These are phyloP conservation scores for Erethizon dorsatum DNA, from an alignment of 2,797 vertebrate species.

Conservation along the genomic window DNA sequence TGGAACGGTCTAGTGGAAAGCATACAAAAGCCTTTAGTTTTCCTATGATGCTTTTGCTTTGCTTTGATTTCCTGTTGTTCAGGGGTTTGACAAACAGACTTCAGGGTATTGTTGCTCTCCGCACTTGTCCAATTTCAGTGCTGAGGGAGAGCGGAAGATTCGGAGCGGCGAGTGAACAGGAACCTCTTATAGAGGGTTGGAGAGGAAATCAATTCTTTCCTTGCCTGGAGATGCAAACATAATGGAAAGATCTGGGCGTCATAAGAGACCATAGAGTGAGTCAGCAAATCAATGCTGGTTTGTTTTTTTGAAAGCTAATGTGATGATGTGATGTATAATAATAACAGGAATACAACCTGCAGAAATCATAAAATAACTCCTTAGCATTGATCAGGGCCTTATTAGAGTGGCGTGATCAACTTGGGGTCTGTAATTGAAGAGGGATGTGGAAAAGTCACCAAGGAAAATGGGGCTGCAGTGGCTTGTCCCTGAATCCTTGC, in stretches of 20 bases:
- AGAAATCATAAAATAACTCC: slow-evolving; percentile 79
- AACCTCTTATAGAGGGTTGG: slow-evolving; percentile 67
- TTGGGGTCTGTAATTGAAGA: slow-evolving; percentile 78
- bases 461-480: slow-evolving; percentile 49
- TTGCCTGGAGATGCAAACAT: slow-evolving; percentile 78
- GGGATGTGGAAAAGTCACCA: slow-evolving; percentile 67
- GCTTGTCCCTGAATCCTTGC: slow-evolving; percentile 43
- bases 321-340: slow-evolving; percentile 79
- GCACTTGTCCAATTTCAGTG: slow-evolving; percentile 46
- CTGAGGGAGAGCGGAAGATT: slow-evolving; percentile 7
- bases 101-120: slow-evolving; percentile 57
- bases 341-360: slow-evolving; percentile 77
- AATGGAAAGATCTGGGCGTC: slow-evolving; percentile 77
- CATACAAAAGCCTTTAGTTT: slow-evolving; percentile 62
- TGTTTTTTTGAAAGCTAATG: slow-evolving; percentile 83
- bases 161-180: slow-evolving; percentile 35
- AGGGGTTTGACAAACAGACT: slow-evolving; percentile 50
- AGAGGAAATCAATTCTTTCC: slow-evolving; percentile 79
- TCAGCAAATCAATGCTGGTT: slow-evolving; percentile 82
- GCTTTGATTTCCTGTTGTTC: slow-evolving; percentile 51
- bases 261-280: slow-evolving; percentile 80
- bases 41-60: slow-evolving; percentile 60
- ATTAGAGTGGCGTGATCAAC: slow-evolving; percentile 65
- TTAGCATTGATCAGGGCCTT: slow-evolving; percentile 79
- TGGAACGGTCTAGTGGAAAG: slow-evolving; percentile 3